Evolutionary conservation across 2,797 vertebrate species (phyloP).

Genomic region (Sebastes reedi): DNA sequence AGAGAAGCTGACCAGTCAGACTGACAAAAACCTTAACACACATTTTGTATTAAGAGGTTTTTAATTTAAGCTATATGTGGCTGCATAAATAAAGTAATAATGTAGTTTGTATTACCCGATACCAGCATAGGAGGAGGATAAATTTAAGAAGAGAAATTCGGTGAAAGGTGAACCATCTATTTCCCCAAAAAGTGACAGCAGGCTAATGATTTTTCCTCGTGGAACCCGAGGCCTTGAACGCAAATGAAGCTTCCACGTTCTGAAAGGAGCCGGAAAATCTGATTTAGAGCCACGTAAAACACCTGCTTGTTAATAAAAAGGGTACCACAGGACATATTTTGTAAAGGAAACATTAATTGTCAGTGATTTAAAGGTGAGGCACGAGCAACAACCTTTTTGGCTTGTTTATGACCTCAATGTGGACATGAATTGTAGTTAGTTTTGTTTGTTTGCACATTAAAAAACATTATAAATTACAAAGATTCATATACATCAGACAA

Average conservation of each 20-base stretch:
- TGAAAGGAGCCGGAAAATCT: not conserved
- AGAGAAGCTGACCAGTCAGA: not conserved
- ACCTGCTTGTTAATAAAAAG: not conserved
- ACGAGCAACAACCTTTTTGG: not conserved
- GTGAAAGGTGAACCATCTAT: constrained; percentile 3
- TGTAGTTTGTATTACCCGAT: not conserved
- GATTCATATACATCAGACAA: not conserved
- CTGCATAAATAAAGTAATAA: not conserved
- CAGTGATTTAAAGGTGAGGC: not conserved
- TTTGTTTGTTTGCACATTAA: not conserved
- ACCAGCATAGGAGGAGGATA: not conserved
- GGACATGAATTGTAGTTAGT: not conserved
- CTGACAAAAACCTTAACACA: not conserved
- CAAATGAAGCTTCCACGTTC: not conserved
- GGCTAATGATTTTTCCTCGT: constrained; percentile 9
- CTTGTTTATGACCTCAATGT: not conserved
- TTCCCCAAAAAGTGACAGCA: constrained; percentile 8
- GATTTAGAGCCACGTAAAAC: not conserved
- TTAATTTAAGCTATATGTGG: not conserved
- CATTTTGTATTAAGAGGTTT: not conserved
- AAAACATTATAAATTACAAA: not conserved
- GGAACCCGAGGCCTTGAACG: not conserved
- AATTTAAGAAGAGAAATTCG: not conserved
- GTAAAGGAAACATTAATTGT: not conserved
- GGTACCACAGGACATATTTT: not conserved